These are phyloP conservation scores for Lepidurus arcticus DNA, from an alignment of 1,140 invertebrate genomes.

Conservation along the genomic window DNA sequence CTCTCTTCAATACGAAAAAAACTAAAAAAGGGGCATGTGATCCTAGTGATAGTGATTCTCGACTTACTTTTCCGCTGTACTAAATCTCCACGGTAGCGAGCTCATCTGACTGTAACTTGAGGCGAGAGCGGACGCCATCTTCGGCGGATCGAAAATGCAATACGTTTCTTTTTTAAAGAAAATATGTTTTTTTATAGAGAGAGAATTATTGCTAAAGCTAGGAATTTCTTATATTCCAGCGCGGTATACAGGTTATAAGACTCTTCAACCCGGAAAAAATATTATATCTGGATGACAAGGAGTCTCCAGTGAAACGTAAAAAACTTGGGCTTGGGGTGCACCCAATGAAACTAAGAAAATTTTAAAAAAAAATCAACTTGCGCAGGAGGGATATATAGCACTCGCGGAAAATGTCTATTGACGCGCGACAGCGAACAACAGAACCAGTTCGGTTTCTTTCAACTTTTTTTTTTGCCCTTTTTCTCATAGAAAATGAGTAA, in stretches of 20 bases:
- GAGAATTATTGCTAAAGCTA: background rate
- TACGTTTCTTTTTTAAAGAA: background rate
- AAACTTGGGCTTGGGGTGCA: background rate
- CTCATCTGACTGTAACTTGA: background rate
- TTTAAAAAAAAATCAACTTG: background rate
- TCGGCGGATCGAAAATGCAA: background rate
- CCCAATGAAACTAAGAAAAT: background rate
- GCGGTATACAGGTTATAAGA: background rate
- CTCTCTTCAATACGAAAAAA: background rate
- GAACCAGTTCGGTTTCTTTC: background rate
- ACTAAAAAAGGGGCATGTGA: background rate
- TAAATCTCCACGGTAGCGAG: background rate
- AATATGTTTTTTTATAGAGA: background rate
- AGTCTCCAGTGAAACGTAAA: slow-evolving; percentile 21
- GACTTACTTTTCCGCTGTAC: background rate
- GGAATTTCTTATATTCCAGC: background rate
- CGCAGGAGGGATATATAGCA: background rate
- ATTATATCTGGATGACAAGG: slow-evolving; percentile 14
- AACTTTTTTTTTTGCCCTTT: background rate
- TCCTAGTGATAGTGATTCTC: slow-evolving; percentile 17
- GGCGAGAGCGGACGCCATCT: background rate
- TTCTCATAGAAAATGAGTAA: background rate
- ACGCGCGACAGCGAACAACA: background rate
- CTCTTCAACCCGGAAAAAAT: slow-evolving; percentile 14
- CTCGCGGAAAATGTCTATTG: background rate